A percentile compares a stretch with the other conserved stretches of the same genome.
phyloP scores from a whole-genome alignment of 2,888 invertebrate species.

The Geotrupes spiniger region DNA sequence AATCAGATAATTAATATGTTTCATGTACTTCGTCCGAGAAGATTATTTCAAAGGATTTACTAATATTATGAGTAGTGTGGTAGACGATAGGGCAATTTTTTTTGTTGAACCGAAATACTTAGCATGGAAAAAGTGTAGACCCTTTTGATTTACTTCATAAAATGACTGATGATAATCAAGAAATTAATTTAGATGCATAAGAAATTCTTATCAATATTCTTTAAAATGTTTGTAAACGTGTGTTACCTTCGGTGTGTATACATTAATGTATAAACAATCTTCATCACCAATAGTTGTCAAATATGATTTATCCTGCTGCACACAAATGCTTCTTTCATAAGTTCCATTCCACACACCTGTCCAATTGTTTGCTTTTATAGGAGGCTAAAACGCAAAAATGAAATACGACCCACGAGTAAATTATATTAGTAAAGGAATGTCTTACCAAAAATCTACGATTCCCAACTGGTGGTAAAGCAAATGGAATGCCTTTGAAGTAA shows the following conservation, averaged over 20 bases:
- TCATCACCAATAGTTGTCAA: slow-evolving; percentile 27
- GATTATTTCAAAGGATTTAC: too few species aligned
- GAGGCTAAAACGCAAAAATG: slow-evolving; percentile 19
- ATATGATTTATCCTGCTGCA: slow-evolving; percentile 24
- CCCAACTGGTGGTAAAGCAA: slow-evolving; percentile 32
- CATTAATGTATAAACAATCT: slow-evolving; percentile 37
- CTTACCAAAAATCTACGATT: slow-evolving; percentile 32
- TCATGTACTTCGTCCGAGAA: too few species aligned
- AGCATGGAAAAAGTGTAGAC: too few species aligned
- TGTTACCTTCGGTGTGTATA: slow-evolving; percentile 34
- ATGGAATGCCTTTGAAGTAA: slow-evolving; percentile 34
- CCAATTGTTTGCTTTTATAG: slow-evolving; percentile 27
- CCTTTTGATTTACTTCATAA: too few species aligned
- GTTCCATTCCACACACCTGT: slow-evolving; percentile 29
- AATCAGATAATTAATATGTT: too few species aligned
- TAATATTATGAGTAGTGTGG: too few species aligned
- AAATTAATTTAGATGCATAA: too few species aligned
- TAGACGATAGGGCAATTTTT: too few species aligned
- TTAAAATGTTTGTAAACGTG: background rate
- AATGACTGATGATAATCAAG: too few species aligned
- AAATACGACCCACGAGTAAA: background rate
- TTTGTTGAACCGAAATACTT: too few species aligned
- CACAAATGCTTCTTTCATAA: slow-evolving; percentile 26
- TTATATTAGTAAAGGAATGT: too few species aligned
- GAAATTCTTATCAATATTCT: too few species aligned